A percentile compares a stretch with the other conserved stretches of the same genome.
phyloP scores from a whole-genome alignment of 2,113 vertebrate species.

The Amphiprion percula region DNA sequence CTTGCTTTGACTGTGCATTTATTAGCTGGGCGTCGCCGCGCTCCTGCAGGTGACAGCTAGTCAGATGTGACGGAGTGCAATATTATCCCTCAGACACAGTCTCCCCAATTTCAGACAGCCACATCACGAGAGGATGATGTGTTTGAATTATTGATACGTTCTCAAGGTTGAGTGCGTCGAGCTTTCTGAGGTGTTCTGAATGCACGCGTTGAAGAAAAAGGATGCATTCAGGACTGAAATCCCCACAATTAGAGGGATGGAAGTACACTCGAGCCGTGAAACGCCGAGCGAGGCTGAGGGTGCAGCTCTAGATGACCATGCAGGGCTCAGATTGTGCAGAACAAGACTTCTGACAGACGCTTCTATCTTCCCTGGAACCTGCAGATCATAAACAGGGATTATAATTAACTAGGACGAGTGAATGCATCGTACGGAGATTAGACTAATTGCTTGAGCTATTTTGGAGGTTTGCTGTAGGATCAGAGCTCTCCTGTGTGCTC shows the following conservation, averaged over 20 bases:
- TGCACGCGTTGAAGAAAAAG: slow-evolving; percentile 43
- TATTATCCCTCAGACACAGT: slow-evolving; percentile 77
- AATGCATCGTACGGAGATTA: slow-evolving; percentile 66
- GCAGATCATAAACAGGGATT: slow-evolving; percentile 53
- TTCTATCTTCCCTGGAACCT: slow-evolving; percentile 32
- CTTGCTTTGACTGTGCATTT: slow-evolving; percentile 64
- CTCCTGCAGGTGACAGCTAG: slow-evolving; percentile 75
- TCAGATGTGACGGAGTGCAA: slow-evolving; percentile 79
- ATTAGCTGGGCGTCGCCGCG: slow-evolving; percentile 64
- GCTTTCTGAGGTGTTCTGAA: slow-evolving; percentile 67
- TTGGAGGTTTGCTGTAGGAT: slow-evolving; percentile 63
- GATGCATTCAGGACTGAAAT: slow-evolving; percentile 55
- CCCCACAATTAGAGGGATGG: slow-evolving; percentile 59
- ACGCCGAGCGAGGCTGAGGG: slow-evolving; percentile 28
- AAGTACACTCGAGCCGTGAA: slow-evolving; percentile 41
- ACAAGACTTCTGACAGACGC: slow-evolving; percentile 53
- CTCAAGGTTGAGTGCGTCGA: slow-evolving; percentile 81
- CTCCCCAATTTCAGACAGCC: slow-evolving; percentile 75
- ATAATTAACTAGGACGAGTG: slow-evolving; percentile 73
- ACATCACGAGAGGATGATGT: slow-evolving; percentile 81
- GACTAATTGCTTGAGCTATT: slow-evolving; percentile 72
- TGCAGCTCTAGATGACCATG: slow-evolving; percentile 54
- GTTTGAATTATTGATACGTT: slow-evolving; percentile 84
- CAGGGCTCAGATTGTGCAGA: slow-evolving; percentile 36
- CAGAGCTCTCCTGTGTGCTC: slow-evolving; percentile 45